Conservation (phyloP, 2,113 vertebrate species). For the Myocastor coypus region DNA sequence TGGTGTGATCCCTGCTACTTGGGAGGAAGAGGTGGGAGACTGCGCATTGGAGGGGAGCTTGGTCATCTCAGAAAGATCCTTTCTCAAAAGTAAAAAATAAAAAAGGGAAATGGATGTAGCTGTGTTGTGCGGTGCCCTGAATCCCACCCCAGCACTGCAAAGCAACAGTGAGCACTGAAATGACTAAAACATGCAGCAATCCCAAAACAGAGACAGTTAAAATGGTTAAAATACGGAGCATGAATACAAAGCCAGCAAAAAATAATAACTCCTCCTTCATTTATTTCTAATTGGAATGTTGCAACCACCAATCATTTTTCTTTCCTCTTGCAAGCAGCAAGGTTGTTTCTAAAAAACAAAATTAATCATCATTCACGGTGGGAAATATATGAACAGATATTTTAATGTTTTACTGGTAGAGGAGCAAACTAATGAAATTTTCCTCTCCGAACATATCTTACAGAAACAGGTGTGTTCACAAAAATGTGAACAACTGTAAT, state of each 20-base stretch:
- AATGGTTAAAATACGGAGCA: background rate
- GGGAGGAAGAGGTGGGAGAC: background rate
- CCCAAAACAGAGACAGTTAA: background rate
- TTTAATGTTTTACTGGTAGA: constrained; percentile 48
- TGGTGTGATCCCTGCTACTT: background rate
- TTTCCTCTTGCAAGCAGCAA: background rate
- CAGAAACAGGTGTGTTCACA: background rate
- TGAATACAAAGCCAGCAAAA: background rate
- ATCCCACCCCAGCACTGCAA: background rate
- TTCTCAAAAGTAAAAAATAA: background rate
- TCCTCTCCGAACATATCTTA: background rate
- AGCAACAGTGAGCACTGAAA: background rate
- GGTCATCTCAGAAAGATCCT: background rate
- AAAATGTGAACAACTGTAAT: background rate
- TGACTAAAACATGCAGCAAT: background rate
- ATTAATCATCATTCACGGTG: background rate
- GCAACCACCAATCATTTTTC: background rate
- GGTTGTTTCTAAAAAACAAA: background rate
- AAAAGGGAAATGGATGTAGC: background rate
- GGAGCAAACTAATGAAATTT: background rate
- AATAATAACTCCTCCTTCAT: background rate
- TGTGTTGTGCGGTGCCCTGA: background rate
- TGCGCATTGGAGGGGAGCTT: background rate
- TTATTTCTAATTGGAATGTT: constrained; percentile 20
- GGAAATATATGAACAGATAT: background rate